Evolutionary conservation across 2,888 invertebrate species (phyloP).

Genomic region (Onthophagus sagittarius): DNA sequence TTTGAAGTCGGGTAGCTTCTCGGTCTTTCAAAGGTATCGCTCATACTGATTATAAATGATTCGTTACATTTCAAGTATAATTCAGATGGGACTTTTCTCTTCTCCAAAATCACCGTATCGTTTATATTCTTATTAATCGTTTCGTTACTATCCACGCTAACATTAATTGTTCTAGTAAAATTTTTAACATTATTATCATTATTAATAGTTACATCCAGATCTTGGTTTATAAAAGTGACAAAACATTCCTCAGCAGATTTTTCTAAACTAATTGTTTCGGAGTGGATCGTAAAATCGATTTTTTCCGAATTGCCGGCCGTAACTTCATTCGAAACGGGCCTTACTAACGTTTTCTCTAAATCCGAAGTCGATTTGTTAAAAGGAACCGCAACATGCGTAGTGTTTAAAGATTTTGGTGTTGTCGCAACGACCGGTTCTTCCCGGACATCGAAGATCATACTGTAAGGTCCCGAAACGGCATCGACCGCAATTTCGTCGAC

Average conservation of each 20-base stretch:
- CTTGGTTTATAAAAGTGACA: conserved; percentile 1
- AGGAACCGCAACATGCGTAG: neutral
- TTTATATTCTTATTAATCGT: conserved; percentile 14
- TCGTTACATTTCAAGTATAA: conserved; percentile 20
- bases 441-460: conserved; percentile 56
- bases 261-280: conserved; percentile 15
- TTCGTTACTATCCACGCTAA: conserved; percentile 5
- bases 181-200: conserved; percentile 18
- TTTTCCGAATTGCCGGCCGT: conserved; percentile 36
- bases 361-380: no score
- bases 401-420: neutral
- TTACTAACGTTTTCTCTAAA: no score
- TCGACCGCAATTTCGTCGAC: conserved; percentile 40
- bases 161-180: conserved; percentile 19
- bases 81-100: conserved; percentile 20
- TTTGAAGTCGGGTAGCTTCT: conserved; percentile 18
- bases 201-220: conserved; percentile 2
- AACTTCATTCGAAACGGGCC: no score
- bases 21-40: conserved; percentile 20
- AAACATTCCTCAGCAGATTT: no score
- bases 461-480: conserved; percentile 57
- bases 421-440: conserved; percentile 33
- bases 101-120: conserved; percentile 5
- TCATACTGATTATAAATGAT: conserved; percentile 15
- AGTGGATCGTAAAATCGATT: conserved; percentile 16